Evolutionary conservation across 2,113 vertebrate genomes (phyloP).

Genomic region (Perognathus longimembris): DNA sequence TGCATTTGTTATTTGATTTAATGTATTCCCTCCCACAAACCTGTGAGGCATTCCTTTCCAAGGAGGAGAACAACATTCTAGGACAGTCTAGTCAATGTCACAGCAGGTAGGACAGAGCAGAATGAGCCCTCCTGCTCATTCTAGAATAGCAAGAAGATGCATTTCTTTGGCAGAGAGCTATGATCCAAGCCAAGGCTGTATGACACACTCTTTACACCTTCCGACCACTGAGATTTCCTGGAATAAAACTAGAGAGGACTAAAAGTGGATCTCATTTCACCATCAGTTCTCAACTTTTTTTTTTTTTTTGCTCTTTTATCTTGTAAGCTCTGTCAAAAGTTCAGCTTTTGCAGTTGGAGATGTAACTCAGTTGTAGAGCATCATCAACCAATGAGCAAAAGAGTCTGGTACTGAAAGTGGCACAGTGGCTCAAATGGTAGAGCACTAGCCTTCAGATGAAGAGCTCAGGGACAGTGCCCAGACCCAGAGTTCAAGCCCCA

Average conservation of each 20-base stretch:
- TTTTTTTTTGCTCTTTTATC: not conserved
- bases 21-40: not conserved
- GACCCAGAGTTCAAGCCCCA: too few species aligned
- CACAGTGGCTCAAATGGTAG: too few species aligned
- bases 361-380: too few species aligned
- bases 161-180: not conserved
- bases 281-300: not conserved
- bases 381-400: too few species aligned
- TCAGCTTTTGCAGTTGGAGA: not conserved
- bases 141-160: not conserved
- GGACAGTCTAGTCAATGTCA: not conserved
- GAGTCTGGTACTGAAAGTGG: too few species aligned
- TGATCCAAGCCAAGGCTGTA: rapidly evolving
- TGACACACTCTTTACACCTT: too few species aligned
- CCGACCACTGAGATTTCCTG: not conserved
- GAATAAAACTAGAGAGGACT: not conserved
- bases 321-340: constrained; percentile 23
- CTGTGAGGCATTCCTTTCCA: not conserved
- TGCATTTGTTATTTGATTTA: not conserved
- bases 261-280: not conserved
- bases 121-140: not conserved
- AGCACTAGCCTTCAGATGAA: too few species aligned
- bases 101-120: not conserved
- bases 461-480: too few species aligned
- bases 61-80: not conserved